These are phyloP conservation scores for Chlorops oryzae DNA, from an alignment of 1,140 invertebrate species.

Conservation along the genomic window DNA sequence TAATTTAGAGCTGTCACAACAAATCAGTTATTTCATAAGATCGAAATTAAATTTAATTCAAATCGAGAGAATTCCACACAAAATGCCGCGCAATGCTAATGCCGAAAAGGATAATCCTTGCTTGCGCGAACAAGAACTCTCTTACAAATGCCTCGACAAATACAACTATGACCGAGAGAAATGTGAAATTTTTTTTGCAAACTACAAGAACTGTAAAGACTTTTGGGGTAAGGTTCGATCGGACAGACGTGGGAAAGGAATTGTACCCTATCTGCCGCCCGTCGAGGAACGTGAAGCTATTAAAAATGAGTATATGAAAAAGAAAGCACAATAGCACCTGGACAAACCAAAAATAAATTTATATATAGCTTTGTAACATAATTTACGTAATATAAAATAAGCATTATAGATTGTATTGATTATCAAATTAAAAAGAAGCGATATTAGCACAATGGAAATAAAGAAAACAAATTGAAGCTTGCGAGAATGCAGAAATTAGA, in stretches of 20 bases:
- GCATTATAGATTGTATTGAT: too few relatives aligned
- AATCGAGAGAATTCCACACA: too few relatives aligned
- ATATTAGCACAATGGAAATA: too few relatives aligned
- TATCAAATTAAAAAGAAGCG: too few relatives aligned
- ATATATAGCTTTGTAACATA: too few relatives aligned
- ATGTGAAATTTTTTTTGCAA: slow-evolving; percentile 57
- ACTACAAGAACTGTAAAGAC: slow-evolving; percentile 60
- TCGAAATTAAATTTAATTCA: too few relatives aligned
- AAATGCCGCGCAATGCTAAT: slow-evolving; percentile 46
- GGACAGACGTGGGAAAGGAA: slow-evolving; percentile 36
- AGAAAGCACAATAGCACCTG: slow-evolving; percentile 24
- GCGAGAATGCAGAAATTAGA: too few relatives aligned
- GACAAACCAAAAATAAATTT: too few relatives aligned
- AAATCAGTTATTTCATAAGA: too few relatives aligned
- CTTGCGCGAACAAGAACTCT: slow-evolving; percentile 54
- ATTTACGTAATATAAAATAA: too few relatives aligned
- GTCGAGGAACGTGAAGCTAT: slow-evolving; percentile 34
- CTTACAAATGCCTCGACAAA: slow-evolving; percentile 55
- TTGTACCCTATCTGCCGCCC: slow-evolving; percentile 34
- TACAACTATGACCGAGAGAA: slow-evolving; percentile 57
- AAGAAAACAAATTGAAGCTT: too few relatives aligned
- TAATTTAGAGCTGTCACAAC: too few relatives aligned
- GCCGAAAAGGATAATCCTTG: slow-evolving; percentile 47
- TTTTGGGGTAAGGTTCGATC: slow-evolving; percentile 52
- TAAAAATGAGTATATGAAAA: slow-evolving; percentile 42